These are phyloP conservation scores for Amiota communis DNA, from an alignment of 2,888 invertebrate genomes.

Conservation along the genomic window DNA sequence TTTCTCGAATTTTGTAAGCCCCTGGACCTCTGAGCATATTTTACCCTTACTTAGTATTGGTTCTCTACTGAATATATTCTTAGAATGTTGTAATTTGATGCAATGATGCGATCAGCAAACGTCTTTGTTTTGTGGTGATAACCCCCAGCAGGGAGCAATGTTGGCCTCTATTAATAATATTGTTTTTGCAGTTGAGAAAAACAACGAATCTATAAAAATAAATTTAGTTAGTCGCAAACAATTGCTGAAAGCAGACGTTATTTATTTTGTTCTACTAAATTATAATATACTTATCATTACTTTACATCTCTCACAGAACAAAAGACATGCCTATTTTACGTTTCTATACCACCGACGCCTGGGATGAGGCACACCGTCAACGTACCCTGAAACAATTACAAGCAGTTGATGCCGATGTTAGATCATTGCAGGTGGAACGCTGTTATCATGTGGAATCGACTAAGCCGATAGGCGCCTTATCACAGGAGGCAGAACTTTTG, in stretches of 20 bases:
- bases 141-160: slow-evolving; percentile 42
- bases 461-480: slow-evolving; percentile 72
- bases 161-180: slow-evolving; percentile 21
- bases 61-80: too few relatives aligned
- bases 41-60: too few relatives aligned
- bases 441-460: slow-evolving; percentile 85
- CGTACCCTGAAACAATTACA: slow-evolving; percentile 77
- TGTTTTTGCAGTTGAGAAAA: slow-evolving; percentile 14
- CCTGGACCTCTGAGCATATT: too few relatives aligned
- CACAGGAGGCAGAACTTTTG: slow-evolving; percentile 78
- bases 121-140: slow-evolving; percentile 50
- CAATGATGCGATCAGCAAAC: slow-evolving; percentile 39
- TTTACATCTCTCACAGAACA: neutral
- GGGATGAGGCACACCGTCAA: slow-evolving; percentile 75
- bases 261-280: slow-evolving; percentile 1
- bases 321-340: slow-evolving; percentile 60
- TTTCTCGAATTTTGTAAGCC: too few relatives aligned
- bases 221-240: neutral
- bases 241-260: neutral
- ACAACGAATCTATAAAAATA: slow-evolving; percentile 20
- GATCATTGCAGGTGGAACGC: slow-evolving; percentile 75
- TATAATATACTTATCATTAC: neutral
- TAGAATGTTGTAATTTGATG: slow-evolving; percentile 30
- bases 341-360: slow-evolving; percentile 56
- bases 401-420: slow-evolving; percentile 59